Conservation (phyloP, 1,140 invertebrate species). For the Pseudomyrmex pallidus region DNA sequence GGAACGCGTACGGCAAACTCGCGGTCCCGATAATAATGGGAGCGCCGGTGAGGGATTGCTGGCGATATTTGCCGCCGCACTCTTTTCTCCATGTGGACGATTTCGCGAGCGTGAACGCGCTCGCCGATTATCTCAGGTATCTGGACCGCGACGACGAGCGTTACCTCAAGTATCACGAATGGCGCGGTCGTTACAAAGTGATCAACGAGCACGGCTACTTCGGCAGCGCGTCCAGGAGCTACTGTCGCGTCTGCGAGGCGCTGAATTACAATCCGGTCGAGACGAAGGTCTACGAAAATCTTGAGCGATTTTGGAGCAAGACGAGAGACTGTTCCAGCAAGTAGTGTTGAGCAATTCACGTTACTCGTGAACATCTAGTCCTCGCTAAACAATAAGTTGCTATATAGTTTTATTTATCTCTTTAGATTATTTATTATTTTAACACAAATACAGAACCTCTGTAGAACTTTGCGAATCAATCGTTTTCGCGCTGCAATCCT, state of each 20-base stretch:
- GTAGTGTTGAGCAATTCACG: not conserved
- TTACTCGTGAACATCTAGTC: slow-evolving; percentile 14
- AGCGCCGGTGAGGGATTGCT: slow-evolving; percentile 84
- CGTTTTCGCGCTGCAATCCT: too few relatives aligned
- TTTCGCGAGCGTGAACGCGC: slow-evolving; percentile 87
- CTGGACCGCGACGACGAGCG: slow-evolving; percentile 86
- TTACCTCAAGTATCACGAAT: slow-evolving; percentile 89
- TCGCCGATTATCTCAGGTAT: slow-evolving; percentile 88
- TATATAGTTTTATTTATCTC: too few relatives aligned
- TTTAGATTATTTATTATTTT: too few relatives aligned
- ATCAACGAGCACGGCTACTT: slow-evolving; percentile 91
- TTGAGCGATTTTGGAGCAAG: slow-evolving; percentile 84
- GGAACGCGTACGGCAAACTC: slow-evolving; percentile 87
- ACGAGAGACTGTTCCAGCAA: slow-evolving; percentile 80
- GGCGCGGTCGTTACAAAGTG: slow-evolving; percentile 89
- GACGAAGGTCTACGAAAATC: slow-evolving; percentile 85
- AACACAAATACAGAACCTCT: too few relatives aligned
- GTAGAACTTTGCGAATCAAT: too few relatives aligned
- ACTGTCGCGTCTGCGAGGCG: slow-evolving; percentile 92
- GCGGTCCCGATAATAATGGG: slow-evolving; percentile 91
- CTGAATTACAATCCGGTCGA: slow-evolving; percentile 87
- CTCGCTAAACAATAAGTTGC: not conserved
- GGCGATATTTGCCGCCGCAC: slow-evolving; percentile 86
- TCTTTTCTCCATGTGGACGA: slow-evolving; percentile 92
- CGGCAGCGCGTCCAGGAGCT: slow-evolving; percentile 89